Base-by-base conservation (phyloP, 2,797 vertebrate genomes). In the Pseudomugil gertrudae region DNA sequence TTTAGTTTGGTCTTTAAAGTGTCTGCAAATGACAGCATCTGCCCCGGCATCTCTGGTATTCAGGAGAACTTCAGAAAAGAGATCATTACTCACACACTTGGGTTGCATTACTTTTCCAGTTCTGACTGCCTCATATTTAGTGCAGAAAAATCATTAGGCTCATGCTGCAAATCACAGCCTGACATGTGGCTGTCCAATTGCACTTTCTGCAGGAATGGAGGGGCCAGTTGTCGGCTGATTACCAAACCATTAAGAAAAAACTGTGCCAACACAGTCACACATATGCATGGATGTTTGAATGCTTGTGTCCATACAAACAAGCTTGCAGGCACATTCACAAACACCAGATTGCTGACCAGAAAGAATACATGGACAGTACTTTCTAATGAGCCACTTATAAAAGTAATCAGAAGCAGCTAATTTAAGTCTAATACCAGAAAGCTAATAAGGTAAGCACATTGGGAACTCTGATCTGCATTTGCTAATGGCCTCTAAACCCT, bases 131-230 rank as follows among this genome's bases (percentile, higher is more conserved):
- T 80, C 61, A 51, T 40, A 66, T 78, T 80, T 68, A 78, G 55
- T 51, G 66, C 66, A 55, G 79, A 63, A 53, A 32, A 59, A 79
- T 84, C 70, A 78, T 86, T 80, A 76, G 51, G 21, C 76, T 45
- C 78, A 55, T 30, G 13, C 76, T 56, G 75, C 26, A 84, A 79
- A 72, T 84, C 62, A 53, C 73, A 71, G 63, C 65, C 76, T 52
- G 76, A 76, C 71, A 65, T 70, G 69, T 43, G 72, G 69, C 33
- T 55, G 74, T 81, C 79, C 84, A 80, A 80, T 84, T 86, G 81
- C 63, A 68, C 23, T 19, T 55, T 54, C 47, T 33, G 40, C 23
- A 23, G 78, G 69, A 62, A 74, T 19, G 14, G 11, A 21, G 55
- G 48, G 73, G 68, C 36, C 81, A 85, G 81, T 79, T 83, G 89